Evolutionary conservation across 1,140 invertebrate genomes (phyloP).

Genomic region (Drosophila kohkoa): DNA sequence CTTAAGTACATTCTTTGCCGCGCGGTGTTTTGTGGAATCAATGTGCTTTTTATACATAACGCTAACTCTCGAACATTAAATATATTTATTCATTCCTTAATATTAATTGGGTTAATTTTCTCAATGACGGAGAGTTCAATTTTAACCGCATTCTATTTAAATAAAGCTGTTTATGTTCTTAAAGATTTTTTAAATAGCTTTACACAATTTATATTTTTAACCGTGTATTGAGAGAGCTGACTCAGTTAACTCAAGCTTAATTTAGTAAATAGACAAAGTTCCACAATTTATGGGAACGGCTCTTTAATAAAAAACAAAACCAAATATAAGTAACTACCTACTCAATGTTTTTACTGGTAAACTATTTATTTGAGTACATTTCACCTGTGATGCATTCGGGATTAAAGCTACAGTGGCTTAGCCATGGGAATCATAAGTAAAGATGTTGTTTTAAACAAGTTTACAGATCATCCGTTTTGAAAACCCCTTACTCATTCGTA

Average conservation of each 20-base stretch:
- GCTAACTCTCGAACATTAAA: constrained; percentile 68
- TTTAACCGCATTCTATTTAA: constrained; percentile 36
- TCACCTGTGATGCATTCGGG: not conserved
- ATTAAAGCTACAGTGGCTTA: too few species aligned
- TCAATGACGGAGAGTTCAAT: constrained; percentile 42
- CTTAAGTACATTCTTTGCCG: constrained; percentile 65
- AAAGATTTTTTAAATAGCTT: constrained; percentile 26
- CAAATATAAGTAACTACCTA: constrained; percentile 31
- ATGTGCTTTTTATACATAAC: constrained; percentile 73
- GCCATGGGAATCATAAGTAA: too few species aligned
- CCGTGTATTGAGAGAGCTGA: constrained; percentile 42
- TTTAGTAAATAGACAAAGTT: constrained; percentile 34
- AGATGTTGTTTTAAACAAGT: not conserved
- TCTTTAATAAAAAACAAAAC: constrained; percentile 44
- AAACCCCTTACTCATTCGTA: not conserved
- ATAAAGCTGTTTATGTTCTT: constrained; percentile 37
- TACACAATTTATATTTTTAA: constrained; percentile 28
- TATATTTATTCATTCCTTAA: constrained; percentile 82
- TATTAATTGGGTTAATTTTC: constrained; percentile 61
- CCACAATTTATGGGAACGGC: constrained; percentile 39
- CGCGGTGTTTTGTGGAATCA: constrained; percentile 60
- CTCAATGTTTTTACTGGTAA: constrained; percentile 4
- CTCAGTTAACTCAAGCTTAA: constrained; percentile 38
- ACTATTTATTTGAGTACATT: not conserved
- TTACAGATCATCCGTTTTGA: not conserved